Conservation (phyloP, 2,888 invertebrate species). For the Parochlus steinenii region DNA sequence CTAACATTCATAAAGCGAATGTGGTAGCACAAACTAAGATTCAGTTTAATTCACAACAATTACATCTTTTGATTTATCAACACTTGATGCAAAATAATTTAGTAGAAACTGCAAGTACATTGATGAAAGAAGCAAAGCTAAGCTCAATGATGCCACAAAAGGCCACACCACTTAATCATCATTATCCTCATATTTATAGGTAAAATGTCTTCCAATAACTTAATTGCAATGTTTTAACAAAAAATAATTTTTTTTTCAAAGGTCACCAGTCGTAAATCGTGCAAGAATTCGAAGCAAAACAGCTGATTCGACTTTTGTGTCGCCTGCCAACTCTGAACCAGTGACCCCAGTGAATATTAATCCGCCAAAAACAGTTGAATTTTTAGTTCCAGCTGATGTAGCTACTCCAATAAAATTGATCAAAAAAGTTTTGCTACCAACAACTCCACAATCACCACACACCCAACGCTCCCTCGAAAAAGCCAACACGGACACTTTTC, state of each 20-base stretch:
- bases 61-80: constrained; percentile 79
- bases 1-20: constrained; percentile 81
- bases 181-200: constrained; percentile 26
- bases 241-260: background rate
- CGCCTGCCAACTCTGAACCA: constrained; percentile 1
- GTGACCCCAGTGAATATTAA: no score
- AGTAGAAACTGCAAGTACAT: constrained; percentile 47
- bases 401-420: constrained; percentile 23
- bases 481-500: constrained; percentile 2
- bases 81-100: constrained; percentile 68
- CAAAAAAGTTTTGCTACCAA: constrained; percentile 18
- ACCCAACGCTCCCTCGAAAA: constrained; percentile 8
- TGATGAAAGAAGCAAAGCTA: constrained; percentile 63
- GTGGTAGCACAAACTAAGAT: constrained; percentile 94
- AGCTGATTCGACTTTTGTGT: background rate
- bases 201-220: constrained; percentile 3
- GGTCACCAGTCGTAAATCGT: constrained; percentile 13
- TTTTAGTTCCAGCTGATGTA: background rate
- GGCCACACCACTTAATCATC: constrained; percentile 20
- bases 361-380: no score
- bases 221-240: background rate
- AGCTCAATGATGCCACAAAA: constrained; percentile 28
- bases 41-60: constrained; percentile 82
- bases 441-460: constrained; percentile 11
- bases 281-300: constrained; percentile 8